Evolutionary conservation across 2,888 invertebrate species (phyloP).

Genomic region (Laothoe populi): DNA sequence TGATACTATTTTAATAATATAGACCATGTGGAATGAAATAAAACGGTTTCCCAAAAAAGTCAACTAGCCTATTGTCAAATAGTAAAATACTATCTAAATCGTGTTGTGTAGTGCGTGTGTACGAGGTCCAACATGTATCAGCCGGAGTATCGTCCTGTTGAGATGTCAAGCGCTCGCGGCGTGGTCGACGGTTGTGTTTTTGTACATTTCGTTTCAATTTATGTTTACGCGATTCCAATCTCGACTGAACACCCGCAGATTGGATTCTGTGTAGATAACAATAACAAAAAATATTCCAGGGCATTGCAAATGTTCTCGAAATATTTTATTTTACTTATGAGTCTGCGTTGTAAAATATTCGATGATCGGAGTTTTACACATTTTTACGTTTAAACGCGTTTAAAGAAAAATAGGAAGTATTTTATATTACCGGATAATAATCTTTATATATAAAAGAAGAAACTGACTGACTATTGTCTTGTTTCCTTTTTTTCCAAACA

Average conservation of each 20-base stretch:
- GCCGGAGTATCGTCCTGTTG: constrained; percentile 34
- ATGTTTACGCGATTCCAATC: constrained; percentile 48
- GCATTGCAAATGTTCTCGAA: not conserved
- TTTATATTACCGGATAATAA: no score
- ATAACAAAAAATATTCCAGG: constrained; percentile 24
- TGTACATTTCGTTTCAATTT: constrained; percentile 48
- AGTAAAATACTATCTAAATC: no score
- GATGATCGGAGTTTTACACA: not conserved
- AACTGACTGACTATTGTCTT: no score
- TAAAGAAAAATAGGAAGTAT: no score
- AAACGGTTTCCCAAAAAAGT: no score
- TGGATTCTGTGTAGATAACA: constrained; percentile 42
- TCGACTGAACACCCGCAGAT: constrained; percentile 41
- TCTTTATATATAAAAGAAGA: no score
- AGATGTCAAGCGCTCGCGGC: constrained; percentile 38
- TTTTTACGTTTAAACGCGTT: no score
- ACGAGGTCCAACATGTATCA: constrained; percentile 3
- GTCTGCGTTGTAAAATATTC: not conserved
- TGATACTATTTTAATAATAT: no score
- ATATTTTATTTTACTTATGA: not conserved
- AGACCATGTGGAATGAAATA: no score
- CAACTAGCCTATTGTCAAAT: no score
- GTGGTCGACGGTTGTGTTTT: constrained; percentile 40
- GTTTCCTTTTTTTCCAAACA: no score
- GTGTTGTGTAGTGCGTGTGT: no score